phyloP scores from a whole-genome alignment of 2,113 vertebrate genomes.

The Heterotis niloticus region DNA sequence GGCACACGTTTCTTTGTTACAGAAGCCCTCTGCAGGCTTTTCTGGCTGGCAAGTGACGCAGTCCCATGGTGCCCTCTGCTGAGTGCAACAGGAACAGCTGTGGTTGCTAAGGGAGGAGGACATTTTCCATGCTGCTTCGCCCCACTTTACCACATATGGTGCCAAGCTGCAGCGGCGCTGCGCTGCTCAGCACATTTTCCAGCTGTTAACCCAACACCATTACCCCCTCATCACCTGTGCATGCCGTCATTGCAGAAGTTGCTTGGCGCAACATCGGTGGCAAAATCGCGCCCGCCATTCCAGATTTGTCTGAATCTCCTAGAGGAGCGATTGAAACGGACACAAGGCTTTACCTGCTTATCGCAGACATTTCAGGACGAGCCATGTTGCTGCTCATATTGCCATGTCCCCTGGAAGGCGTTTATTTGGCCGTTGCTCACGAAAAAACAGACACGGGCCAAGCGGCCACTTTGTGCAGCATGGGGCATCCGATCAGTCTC shows the following conservation, averaged over 20 bases:
- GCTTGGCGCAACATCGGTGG: background rate
- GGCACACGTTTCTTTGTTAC: conserved; percentile 10
- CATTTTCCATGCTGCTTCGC: background rate
- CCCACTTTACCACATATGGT: background rate
- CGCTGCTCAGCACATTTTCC: conserved; percentile 3
- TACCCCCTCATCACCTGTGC: background rate
- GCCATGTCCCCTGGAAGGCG: background rate
- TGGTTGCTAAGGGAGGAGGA: background rate
- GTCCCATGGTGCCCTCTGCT: conserved; percentile 10
- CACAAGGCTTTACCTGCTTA: background rate
- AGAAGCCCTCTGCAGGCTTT: background rate
- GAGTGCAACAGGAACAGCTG: background rate
- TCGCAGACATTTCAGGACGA: background rate
- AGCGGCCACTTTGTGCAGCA: background rate
- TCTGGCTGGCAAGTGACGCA: too few species aligned
- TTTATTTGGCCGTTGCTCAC: background rate
- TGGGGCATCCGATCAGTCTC: conserved; percentile 7
- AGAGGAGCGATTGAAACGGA: background rate
- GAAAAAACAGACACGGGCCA: background rate
- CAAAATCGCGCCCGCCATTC: background rate
- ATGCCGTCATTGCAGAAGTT: background rate
- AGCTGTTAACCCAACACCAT: background rate
- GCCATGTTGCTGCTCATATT: background rate
- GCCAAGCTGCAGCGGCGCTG: background rate
- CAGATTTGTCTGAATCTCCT: background rate